A percentile compares a stretch with the other conserved stretches of the same genome.
Evolutionary conservation across 2,113 vertebrate species (phyloP).

Genomic region (Notarius quadriscutis): DNA sequence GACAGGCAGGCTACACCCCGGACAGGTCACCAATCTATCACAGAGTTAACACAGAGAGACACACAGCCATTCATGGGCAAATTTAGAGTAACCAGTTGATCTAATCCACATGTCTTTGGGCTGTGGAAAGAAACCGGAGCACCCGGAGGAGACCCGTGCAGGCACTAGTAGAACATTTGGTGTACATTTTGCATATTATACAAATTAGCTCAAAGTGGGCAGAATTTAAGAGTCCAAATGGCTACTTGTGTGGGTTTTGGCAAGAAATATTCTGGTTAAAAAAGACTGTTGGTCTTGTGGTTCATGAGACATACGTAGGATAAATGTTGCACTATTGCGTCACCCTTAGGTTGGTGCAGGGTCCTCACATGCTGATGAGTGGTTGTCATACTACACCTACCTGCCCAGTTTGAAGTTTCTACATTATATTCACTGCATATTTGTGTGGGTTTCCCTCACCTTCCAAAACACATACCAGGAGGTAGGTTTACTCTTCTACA

Average conservation of each 20-base stretch:
- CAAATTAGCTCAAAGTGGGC: neutral
- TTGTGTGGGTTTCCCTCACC: neutral
- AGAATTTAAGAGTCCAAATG: neutral
- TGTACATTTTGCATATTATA: neutral
- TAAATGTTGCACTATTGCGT: neutral
- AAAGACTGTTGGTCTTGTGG: neutral
- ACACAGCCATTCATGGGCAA: no score
- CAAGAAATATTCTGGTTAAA: neutral
- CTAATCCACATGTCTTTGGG: no score
- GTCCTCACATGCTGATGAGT: neutral
- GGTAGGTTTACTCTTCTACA: neutral
- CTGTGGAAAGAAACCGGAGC: no score
- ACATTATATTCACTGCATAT: neutral
- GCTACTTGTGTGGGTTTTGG: neutral
- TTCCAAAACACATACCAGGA: neutral
- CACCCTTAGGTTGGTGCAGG: neutral
- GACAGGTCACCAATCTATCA: no score
- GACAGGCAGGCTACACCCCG: no score
- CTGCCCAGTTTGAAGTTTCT: neutral
- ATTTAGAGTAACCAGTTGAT: no score
- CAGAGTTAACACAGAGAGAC: no score
- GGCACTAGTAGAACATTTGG: neutral
- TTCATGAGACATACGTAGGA: neutral
- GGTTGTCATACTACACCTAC: neutral
- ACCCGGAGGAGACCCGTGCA: no score